Evolutionary conservation across 2,797 vertebrate genomes (phyloP), one percentile per base, ranked within the genome.

Genomic region (Capromys pilorides): DNA sequence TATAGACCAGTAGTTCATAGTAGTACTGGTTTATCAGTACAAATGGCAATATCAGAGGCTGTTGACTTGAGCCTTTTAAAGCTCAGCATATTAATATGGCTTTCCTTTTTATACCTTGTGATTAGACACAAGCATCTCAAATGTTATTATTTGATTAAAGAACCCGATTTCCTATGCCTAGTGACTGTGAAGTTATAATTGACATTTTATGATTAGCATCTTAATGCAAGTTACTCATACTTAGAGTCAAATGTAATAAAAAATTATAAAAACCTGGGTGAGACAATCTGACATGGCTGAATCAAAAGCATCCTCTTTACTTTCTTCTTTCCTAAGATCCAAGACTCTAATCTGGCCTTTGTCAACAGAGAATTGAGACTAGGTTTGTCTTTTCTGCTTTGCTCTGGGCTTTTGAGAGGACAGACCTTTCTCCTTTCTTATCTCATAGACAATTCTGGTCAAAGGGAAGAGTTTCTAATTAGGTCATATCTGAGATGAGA

Each of bases 401-500:
- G 12, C 59, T 79, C 12, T 75, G 49, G 78, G 18, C n/a, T 51
- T 21, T 2, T 73, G 41, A 45, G n/a, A 45, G 33, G 16, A 33
- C 10, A 85, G 84, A 36, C 18, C 54, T 80, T 78, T 86, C 16
- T 4, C 6, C 3, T 13, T 61, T 18, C 51, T 95, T 64, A 86
- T 84, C 93, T 95, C 21, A 79, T 78, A 79, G 93, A 36, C 26
- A 93, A 41, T 3, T 73, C 85, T 94, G 31, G n/a, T 61, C 16
- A 84, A 95, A 83, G 31, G n/a, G 49, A 96, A 95, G 45, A 84
- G 4, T 26, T 57, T 57, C 49, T n/a, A 36, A 89, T 77, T 77
- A 88, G n/a, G 95, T 57, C 54, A 57, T 57, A 57, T 57, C 14
- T 57, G 54, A 57, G 54, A 79, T 93, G 14, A 16, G 5, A 59